Percentiles rank a stretch among this genome's conserved stretches.
phyloP scores from a whole-genome alignment of 2,888 invertebrate genomes.

The Pachycephus smyrnensis region DNA sequence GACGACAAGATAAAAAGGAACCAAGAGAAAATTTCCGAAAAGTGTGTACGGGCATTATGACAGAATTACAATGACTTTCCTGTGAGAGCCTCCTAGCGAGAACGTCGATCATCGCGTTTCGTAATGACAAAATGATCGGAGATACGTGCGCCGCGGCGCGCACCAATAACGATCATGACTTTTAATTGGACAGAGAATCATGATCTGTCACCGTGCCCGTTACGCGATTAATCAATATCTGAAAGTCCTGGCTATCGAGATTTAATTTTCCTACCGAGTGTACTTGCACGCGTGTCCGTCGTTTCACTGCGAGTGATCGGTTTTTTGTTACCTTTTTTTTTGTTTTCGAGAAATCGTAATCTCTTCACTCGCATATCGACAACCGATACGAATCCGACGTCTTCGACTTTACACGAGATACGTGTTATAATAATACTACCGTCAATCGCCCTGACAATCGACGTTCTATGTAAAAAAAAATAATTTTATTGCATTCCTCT shows the following conservation, averaged over 20 bases:
- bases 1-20: neutral
- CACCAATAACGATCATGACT: neutral
- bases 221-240: neutral
- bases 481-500: neutral
- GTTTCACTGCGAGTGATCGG: too few relatives aligned
- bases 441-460: too few relatives aligned
- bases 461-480: neutral
- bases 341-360: neutral
- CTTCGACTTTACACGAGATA: neutral
- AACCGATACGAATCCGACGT: neutral
- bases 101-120: neutral
- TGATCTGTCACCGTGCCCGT: neutral
- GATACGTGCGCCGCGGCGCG: neutral
- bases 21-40: neutral
- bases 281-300: neutral
- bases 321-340: neutral
- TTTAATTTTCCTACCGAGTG: neutral
- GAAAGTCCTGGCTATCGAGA: neutral
- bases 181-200: neutral
- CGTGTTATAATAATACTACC: too few relatives aligned
- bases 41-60: neutral
- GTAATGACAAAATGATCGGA: neutral
- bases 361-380: neutral
- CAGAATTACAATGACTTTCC: neutral
- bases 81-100: neutral